A percentile compares a stretch with the other conserved stretches of the same genome.
phyloP scores from a whole-genome alignment of 1,140 invertebrate species.

The Cydia pomonella region DNA sequence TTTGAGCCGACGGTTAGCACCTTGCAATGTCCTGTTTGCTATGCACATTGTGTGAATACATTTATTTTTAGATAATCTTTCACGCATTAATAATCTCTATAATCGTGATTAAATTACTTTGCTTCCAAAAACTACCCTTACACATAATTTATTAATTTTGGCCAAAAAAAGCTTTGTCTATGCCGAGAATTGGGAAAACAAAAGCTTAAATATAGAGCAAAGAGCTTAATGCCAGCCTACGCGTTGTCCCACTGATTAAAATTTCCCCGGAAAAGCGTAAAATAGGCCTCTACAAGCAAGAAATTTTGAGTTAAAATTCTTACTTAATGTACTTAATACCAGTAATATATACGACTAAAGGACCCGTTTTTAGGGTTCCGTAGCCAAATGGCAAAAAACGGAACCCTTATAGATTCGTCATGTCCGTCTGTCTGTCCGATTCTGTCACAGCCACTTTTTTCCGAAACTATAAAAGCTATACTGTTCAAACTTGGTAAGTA shows the following conservation, averaged over 20 bases:
- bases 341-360: too few relatives aligned
- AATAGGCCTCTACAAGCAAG: neutral
- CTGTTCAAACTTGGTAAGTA: too few relatives aligned
- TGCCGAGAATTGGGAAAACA: neutral
- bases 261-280: neutral
- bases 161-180: neutral
- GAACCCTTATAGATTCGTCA: too few relatives aligned
- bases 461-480: too few relatives aligned
- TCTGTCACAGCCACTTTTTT: too few relatives aligned
- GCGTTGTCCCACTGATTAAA: neutral
- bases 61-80: neutral
- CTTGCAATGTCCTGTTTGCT: neutral
- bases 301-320: too few relatives aligned
- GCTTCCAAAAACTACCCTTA: neutral
- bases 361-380: too few relatives aligned
- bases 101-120: neutral
- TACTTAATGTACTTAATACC: too few relatives aligned
- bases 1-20: neutral
- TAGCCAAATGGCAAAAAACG: too few relatives aligned
- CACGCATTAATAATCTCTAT: neutral
- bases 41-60: neutral
- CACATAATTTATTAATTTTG: neutral
- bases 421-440: too few relatives aligned
- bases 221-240: neutral
- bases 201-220: conserved; percentile 4